Conservation (phyloP, 2,113 vertebrate genomes). For the Enhydra lutris region DNA sequence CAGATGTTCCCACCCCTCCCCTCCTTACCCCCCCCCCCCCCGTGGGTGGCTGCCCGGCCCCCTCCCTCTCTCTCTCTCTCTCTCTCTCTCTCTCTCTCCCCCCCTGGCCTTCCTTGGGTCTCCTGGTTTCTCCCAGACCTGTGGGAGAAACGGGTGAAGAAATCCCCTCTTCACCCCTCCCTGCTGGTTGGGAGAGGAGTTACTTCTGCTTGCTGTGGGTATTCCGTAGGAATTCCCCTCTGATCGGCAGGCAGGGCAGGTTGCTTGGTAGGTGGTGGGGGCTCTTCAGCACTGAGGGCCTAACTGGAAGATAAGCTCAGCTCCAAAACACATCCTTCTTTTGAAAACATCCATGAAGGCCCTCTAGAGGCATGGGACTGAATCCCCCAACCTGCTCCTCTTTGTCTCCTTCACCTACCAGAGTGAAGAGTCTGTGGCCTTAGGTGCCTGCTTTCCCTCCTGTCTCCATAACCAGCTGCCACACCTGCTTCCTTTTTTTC, state of each 20-base stretch:
- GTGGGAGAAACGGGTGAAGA: not conserved
- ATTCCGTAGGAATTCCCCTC: slow-evolving; percentile 68
- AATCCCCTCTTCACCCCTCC: not conserved
- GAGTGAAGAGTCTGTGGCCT: not conserved
- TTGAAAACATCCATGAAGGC: slow-evolving; percentile 50
- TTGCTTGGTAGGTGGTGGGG: slow-evolving; percentile 49
- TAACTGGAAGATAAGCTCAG: slow-evolving; percentile 38
- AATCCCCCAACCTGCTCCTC: slow-evolving; percentile 48
- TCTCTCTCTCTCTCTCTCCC: not conserved
- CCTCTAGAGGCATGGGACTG: slow-evolving; percentile 69
- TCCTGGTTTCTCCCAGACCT: not conserved
- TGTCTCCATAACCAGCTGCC: not conserved
- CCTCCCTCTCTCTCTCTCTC: not conserved
- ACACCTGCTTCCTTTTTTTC: slow-evolving; percentile 17
- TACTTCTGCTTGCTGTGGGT: slow-evolving; percentile 55
- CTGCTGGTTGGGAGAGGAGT: slow-evolving; percentile 16
- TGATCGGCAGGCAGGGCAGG: slow-evolving; percentile 18
- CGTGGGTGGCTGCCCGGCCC: not conserved
- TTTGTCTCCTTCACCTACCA: slow-evolving; percentile 65
- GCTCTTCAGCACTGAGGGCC: slow-evolving; percentile 2
- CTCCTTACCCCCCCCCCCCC: not conserved
- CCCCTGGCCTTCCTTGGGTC: slow-evolving; percentile 60
- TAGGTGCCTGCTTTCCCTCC: not conserved
- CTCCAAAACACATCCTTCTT: slow-evolving; percentile 8
- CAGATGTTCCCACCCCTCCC: not conserved